A percentile compares a stretch with the other conserved stretches of the same genome.
Evolutionary conservation across 1,140 invertebrate species (phyloP).

Genomic region (Lucilia cuprina): DNA sequence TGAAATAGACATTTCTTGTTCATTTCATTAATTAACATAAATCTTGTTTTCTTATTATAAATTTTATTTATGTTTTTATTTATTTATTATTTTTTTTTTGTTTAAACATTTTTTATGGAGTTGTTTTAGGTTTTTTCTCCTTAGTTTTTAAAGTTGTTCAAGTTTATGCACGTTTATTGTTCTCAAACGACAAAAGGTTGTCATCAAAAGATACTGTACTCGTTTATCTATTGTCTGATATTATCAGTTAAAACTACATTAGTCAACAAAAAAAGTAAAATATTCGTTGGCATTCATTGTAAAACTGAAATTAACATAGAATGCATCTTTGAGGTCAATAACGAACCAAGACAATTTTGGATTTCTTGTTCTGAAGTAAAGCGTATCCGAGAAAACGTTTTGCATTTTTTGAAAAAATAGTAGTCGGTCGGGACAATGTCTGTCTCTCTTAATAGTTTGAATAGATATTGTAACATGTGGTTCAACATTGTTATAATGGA

Average conservation of each 20-base stretch:
- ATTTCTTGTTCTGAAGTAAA: no score
- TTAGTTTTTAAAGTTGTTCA: background rate
- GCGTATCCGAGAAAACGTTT: no score
- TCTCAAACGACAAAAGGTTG: background rate
- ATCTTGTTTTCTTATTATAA: background rate
- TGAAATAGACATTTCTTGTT: background rate
- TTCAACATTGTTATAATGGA: no score
- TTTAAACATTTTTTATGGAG: background rate
- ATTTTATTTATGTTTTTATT: background rate
- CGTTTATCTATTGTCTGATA: background rate
- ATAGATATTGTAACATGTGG: no score
- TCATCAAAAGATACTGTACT: slow-evolving; percentile 14
- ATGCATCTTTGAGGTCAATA: no score
- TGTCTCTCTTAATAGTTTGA: no score
- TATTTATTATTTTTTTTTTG: background rate
- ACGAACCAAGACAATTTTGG: no score
- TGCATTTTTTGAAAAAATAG: no score
- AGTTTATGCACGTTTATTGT: background rate
- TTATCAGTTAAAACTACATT: background rate
- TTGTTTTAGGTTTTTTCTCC: background rate
- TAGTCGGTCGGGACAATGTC: no score
- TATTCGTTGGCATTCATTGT: no score
- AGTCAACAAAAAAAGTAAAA: no score
- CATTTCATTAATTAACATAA: slow-evolving; percentile 12
- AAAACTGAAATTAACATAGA: no score